Base-by-base conservation (phyloP, 2,797 vertebrate genomes). In the Malacoraja senta region DNA sequence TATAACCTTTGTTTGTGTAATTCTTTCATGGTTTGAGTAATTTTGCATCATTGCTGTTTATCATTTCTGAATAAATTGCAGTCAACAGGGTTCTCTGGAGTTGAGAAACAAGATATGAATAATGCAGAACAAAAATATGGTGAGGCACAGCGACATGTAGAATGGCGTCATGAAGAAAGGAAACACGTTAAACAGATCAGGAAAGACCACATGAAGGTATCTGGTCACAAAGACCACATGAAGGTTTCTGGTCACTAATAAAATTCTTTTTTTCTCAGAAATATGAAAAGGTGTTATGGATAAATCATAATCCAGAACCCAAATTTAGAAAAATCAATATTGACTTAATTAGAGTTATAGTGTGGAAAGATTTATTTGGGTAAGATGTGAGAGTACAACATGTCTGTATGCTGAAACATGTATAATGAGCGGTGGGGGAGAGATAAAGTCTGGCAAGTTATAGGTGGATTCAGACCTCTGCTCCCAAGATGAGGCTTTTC, bases 191-290 rank as follows among this genome's bases (percentile, higher is more conserved):
- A 99, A 94, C 98, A 99, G 94, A 97, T 99, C 93, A 97, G 98
- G 94, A 99, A 98, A 95, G 99, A 99, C 29, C 99, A 99, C 95
- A 97, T 99, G 68, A 99, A 99, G 98, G 99, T 99, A 96, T 10
- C 80, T 81, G 44, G 44, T 53, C 44, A 53, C 44, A 53, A 53
- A 53, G 44, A 53, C 44, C 44, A 53, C 44, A 53, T 74, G 65
- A 80, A 44, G 21, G 71, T 78, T 93, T 78, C 15, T 93, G 79
- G 91, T 29, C 91, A 26, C 93, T 44, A 94, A 93, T 93, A 71
- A 8, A 74, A 26, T 24, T 21, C 3, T 24, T 74, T 74, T 13
- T 71, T 71, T 4, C 21, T 7, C 71, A 74, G 19, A 74, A 74
- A 74, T 74, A 24, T 74, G 12, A 79, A 79, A 79, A 38, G 9